Conservation (phyloP, 2,113 vertebrate species). For the Leucoraja erinaceus region DNA sequence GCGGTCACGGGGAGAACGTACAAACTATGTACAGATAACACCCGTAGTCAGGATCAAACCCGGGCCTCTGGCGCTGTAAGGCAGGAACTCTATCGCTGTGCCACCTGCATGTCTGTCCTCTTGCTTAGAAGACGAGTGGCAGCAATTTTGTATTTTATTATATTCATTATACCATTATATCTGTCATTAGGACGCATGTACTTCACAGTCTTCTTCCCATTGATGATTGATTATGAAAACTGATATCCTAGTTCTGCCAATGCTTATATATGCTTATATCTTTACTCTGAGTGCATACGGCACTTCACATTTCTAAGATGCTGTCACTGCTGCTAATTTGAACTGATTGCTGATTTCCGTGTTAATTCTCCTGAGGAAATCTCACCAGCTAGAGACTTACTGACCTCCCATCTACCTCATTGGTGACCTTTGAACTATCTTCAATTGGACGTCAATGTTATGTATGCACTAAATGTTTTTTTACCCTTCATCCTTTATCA, state of each 20-base stretch:
- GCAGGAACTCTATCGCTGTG: too few species aligned
- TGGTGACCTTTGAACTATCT: too few species aligned
- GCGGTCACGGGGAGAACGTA: too few species aligned
- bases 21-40: too few species aligned
- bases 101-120: background rate
- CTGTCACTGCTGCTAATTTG: background rate
- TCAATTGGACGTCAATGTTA: too few species aligned
- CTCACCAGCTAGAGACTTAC: too few species aligned
- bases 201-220: background rate
- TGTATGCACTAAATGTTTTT: too few species aligned
- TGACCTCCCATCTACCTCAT: too few species aligned
- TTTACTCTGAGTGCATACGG: background rate
- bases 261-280: background rate
- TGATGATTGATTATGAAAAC: background rate
- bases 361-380: background rate
- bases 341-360: background rate
- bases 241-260: background rate
- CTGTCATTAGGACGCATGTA: background rate
- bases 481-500: too few species aligned
- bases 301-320: background rate
- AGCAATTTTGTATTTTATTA: background rate
- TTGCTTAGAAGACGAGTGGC: background rate
- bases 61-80: too few species aligned
- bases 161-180: background rate
- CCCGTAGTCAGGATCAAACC: too few species aligned